Evolutionary conservation across 2,113 vertebrate species (phyloP).

Genomic region (Salvator merianae): DNA sequence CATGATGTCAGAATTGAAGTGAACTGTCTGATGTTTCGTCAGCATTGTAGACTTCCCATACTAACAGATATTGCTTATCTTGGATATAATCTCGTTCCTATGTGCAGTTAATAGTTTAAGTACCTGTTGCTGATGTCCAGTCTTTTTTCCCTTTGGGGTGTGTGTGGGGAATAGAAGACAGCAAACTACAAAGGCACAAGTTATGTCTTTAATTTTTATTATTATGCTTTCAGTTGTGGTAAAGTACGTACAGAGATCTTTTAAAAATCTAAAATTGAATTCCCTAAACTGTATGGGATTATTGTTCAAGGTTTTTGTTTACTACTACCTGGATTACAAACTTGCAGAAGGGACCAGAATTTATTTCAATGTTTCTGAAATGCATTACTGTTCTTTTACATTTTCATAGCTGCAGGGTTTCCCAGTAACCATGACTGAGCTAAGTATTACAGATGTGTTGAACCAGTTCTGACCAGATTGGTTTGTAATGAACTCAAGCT

Average conservation of each 20-base stretch:
- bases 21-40: background rate
- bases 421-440: background rate
- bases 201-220: background rate
- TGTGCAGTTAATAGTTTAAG: background rate
- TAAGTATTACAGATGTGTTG: too few relatives aligned
- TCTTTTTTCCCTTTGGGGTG: background rate
- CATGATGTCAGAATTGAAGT: background rate
- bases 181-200: background rate
- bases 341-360: slow-evolving; percentile 12
- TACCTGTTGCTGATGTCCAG: background rate
- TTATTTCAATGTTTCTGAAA: background rate
- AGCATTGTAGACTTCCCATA: slow-evolving; percentile 7
- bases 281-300: background rate
- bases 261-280: background rate
- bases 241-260: too few relatives aligned
- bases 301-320: background rate
- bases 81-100: background rate
- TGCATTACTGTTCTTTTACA: background rate
- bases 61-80: slow-evolving; percentile 7
- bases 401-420: background rate
- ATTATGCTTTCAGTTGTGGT: background rate
- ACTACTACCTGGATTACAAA: background rate
- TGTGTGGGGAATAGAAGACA: background rate
- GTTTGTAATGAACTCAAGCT: too few relatives aligned
- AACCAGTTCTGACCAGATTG: too few relatives aligned